These are phyloP conservation scores for Xestia rhomboidea DNA, from an alignment of 2,888 invertebrate species.

Conservation along the genomic window DNA sequence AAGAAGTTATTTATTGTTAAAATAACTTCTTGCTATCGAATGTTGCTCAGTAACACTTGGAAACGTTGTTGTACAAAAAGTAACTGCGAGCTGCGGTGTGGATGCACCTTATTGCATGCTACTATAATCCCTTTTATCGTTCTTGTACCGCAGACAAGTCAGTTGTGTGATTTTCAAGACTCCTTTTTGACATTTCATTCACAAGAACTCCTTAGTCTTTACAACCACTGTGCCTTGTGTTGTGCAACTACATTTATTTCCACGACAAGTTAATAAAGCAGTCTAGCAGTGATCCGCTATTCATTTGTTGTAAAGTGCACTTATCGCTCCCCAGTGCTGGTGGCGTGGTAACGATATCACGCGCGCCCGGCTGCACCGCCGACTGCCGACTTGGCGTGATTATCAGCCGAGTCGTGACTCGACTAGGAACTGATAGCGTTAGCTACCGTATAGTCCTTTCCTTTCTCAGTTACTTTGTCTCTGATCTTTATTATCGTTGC, in stretches of 20 bases:
- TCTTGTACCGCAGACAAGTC: background rate
- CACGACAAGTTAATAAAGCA: constrained; percentile 27
- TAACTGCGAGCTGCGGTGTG: no score
- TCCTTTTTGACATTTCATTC: constrained; percentile 2
- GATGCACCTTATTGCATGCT: no score
- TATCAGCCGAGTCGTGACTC: constrained; percentile 53
- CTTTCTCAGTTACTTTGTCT: background rate
- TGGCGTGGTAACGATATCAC: constrained; percentile 56
- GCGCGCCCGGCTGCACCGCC: constrained; percentile 26
- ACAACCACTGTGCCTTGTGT: background rate
- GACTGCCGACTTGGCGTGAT: constrained; percentile 19
- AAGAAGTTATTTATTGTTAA: no score
- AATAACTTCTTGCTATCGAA: no score
- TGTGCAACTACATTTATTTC: constrained; percentile 15
- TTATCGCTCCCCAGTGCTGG: constrained; percentile 27
- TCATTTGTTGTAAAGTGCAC: constrained; percentile 56
- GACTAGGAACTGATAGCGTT: constrained; percentile 27
- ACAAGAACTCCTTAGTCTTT: background rate
- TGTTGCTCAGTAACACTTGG: no score
- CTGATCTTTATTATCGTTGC: background rate
- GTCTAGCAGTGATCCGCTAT: constrained; percentile 23
- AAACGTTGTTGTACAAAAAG: no score
- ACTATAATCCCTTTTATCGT: background rate
- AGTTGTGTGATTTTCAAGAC: background rate
- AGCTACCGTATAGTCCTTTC: constrained; percentile 2